These are phyloP conservation scores for Magallana angulata DNA, from an alignment of 1,140 invertebrate species.

Conservation along the genomic window DNA sequence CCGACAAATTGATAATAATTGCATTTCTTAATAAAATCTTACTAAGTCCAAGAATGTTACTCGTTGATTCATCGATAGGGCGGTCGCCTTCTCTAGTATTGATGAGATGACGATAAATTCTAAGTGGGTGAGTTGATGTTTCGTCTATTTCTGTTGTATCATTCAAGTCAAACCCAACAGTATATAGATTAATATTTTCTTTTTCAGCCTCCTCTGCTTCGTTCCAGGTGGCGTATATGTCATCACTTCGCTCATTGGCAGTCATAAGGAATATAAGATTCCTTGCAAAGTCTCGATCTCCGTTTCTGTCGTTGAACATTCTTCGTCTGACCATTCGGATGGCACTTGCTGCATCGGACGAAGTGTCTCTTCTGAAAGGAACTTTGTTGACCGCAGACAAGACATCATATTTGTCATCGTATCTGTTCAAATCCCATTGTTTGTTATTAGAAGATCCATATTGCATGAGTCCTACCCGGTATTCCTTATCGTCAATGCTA, in stretches of 20 bases:
- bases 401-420: conserved; percentile 56
- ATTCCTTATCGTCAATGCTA: conserved; percentile 56
- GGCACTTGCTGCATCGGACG: conserved; percentile 65
- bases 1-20: too few species aligned
- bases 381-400: conserved; percentile 62
- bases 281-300: conserved; percentile 64
- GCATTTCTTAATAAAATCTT: not conserved
- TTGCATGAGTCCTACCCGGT: conserved; percentile 65
- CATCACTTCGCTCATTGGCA: conserved; percentile 68
- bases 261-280: conserved; percentile 68
- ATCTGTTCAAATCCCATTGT: conserved; percentile 64
- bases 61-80: conserved; percentile 27
- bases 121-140: conserved; percentile 50
- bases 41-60: not conserved
- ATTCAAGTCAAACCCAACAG: conserved; percentile 66
- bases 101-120: conserved; percentile 45
- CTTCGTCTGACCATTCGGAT: conserved; percentile 61
- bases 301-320: conserved; percentile 63
- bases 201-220: conserved; percentile 63
- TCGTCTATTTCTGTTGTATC: conserved; percentile 66
- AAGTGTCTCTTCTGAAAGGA: conserved; percentile 63
- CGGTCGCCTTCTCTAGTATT: conserved; percentile 27
- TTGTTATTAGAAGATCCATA: conserved; percentile 64
- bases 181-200: conserved; percentile 65
- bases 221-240: conserved; percentile 61